Base-by-base conservation (phyloP, 2,888 invertebrate genomes). In the Brassicogethes aeneus region DNA sequence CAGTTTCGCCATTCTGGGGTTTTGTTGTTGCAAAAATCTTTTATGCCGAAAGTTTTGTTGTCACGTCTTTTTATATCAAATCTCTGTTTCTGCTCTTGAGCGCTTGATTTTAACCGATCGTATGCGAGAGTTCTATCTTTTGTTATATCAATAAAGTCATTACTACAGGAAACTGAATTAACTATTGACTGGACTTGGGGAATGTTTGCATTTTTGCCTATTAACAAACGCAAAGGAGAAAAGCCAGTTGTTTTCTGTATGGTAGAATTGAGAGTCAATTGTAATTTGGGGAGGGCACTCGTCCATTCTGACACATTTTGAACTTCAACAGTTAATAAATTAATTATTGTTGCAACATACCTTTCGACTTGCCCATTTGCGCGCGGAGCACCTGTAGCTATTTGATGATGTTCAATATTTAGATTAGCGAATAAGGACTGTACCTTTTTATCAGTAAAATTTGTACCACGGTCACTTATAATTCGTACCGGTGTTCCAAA, bases 301-400 rank as follows among this genome's bases (percentile, higher is more conserved):
- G 33, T 33, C 33, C 33, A 33, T 33, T 33, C 33, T 33, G 33
- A 33, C 14, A 3, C 33, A n/a, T 33, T 33, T 33, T n/a, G 5
- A 13, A 33, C 33, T 14, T 33, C 33, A 7, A 33, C 12, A 8
- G 33, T 12, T n/a, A 33, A 33, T n/a, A 33, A 14, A 5, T 3
- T 33, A 8, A 7, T 8, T 13, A 33, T 12, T 33, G 23, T 23
- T 7, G 23, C 5, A 23, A 23, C 23, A 10, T 23, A 23, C 23
- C 23, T 5, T 10, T 23, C 23, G 10, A 23, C 10, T 23, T 23
- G 23, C 5, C 10, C 23, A 23, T 23, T 23, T 7, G 23, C 23
- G 5, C 23, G 5, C 5, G 23, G 10, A 7, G 23, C 23, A 7
- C 23, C 23, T 7, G 23, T 23, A 23, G 23, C 23, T 7, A 23